Conservation (phyloP, 2,113 vertebrate genomes). For the Ploceus nigricollis region DNA sequence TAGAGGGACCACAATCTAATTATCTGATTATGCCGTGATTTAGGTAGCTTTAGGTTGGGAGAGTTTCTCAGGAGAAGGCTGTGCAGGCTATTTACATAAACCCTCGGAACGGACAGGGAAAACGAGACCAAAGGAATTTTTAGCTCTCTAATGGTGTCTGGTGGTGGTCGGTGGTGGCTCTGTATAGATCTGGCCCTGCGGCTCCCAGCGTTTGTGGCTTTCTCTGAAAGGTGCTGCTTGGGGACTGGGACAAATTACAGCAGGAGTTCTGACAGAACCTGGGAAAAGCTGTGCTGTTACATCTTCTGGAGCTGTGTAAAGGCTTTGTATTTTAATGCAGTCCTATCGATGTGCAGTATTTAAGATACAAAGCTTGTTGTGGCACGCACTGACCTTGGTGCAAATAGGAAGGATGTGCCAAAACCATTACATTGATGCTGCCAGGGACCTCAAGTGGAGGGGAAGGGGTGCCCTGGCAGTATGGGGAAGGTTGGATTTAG, state of each 20-base stretch:
- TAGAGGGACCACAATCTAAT: background rate
- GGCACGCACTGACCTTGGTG: background rate
- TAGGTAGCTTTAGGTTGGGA: background rate
- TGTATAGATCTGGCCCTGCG: background rate
- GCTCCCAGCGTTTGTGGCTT: background rate
- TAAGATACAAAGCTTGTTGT: background rate
- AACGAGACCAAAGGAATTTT: background rate
- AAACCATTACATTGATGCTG: background rate
- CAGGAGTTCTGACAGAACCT: background rate
- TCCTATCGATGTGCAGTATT: background rate
- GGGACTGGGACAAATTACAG: background rate
- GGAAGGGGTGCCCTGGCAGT: background rate
- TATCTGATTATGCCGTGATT: background rate
- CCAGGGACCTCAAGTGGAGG: background rate
- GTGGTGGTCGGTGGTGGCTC: background rate
- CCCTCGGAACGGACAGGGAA: background rate
- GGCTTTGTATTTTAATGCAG: background rate
- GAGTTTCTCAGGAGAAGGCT: conserved; percentile 32
- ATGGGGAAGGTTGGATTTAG: background rate
- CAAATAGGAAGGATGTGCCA: background rate
- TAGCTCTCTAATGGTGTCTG: background rate
- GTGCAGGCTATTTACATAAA: background rate
- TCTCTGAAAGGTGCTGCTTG: background rate
- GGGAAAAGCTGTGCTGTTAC: background rate
- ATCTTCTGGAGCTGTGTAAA: background rate